Evolutionary conservation across 2,113 vertebrate genomes (phyloP), one percentile per base, ranked within the genome.

Genomic region (Illadopsis cleaveri): DNA sequence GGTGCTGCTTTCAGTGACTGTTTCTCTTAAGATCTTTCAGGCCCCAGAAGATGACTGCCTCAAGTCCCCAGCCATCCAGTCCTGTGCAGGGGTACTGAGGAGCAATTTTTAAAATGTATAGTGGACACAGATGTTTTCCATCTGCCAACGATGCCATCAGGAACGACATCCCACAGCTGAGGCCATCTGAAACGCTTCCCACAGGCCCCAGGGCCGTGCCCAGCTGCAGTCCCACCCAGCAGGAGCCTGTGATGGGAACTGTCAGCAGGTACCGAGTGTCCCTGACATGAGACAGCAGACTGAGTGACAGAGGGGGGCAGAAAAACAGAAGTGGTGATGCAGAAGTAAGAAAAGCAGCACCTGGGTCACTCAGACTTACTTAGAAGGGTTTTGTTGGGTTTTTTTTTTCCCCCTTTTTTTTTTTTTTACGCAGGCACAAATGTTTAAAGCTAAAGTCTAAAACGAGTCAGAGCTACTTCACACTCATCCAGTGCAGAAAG

Each of bases 401-500:
- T n/a, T 60, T 42, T 9, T 4, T 4, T 7, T 6, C 15, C 21
- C 8, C 27, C 22, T 23, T 9, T 10, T 11, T 31, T 21, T 24
- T 53, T 28, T n/a, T 80, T 90, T 22, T 0, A 20, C n/a, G 42
- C 17, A 13, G 31, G 11, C 76, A 21, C 21, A 76, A 70, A 58
- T 12, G 13, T 90, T 83, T 85, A 77, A 93, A 75, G 22, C 45
- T 73, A 2, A 80, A 81, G 15, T 38, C 23, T 75, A n/a, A 62
- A 77, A 62, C 1, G 16, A 79, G 23, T 68, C 62, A 79, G 64
- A 91, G 42, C 28, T 88, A 30, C 24, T 81, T 93, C 85, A 87
- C 37, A 35, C 19, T 23, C 20, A 12, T 17, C 48, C 42, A 77
- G 64, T 47, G 65, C 48, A 95, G 62, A 95, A 90, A 95, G 83